Evolutionary conservation across 2,797 vertebrate genomes (phyloP).

Genomic region (Denticeps clupeoides): DNA sequence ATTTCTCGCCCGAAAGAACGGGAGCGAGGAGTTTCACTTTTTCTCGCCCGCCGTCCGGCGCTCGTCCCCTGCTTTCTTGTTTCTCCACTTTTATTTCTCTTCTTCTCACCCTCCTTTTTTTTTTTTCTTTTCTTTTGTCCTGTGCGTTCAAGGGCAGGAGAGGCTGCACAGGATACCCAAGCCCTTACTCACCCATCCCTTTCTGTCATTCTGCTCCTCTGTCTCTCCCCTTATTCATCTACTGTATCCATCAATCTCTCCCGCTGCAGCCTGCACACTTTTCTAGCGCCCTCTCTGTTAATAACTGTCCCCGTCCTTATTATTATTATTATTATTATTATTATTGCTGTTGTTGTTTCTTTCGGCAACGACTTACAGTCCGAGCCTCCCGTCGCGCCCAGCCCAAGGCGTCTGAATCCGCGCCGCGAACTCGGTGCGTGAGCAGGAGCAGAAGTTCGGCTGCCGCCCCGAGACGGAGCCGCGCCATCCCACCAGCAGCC

Average conservation of each 20-base stretch:
- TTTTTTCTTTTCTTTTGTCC: slow-evolving; percentile 32
- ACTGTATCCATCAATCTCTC: slow-evolving; percentile 37
- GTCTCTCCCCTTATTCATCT: slow-evolving; percentile 25
- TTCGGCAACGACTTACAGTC: no score
- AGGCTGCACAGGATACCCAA: slow-evolving; percentile 45
- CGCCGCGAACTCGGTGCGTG: not conserved
- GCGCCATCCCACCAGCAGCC: slow-evolving; percentile 60
- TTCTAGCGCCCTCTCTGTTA: slow-evolving; percentile 21
- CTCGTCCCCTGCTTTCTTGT: slow-evolving; percentile 12
- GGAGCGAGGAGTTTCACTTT: slow-evolving; percentile 17
- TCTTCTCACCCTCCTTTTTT: slow-evolving; percentile 10
- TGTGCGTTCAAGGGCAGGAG: slow-evolving; percentile 52
- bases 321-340: not conserved
- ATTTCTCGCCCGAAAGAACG: slow-evolving; percentile 8
- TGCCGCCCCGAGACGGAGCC: slow-evolving; percentile 42
- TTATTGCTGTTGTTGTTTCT: not conserved
- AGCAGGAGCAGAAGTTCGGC: slow-evolving; percentile 71
- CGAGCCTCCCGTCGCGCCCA: no score
- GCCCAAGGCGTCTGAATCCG: no score
- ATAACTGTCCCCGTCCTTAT: slow-evolving; percentile 49
- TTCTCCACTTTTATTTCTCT: slow-evolving; percentile 28
- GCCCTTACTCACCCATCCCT: slow-evolving; percentile 18
- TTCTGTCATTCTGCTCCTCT: slow-evolving; percentile 18
- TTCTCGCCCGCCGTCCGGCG: slow-evolving; percentile 11
- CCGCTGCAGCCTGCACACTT: slow-evolving; percentile 25